Conservation (phyloP, 2,888 invertebrate species). For the Chrysolina americana region DNA sequence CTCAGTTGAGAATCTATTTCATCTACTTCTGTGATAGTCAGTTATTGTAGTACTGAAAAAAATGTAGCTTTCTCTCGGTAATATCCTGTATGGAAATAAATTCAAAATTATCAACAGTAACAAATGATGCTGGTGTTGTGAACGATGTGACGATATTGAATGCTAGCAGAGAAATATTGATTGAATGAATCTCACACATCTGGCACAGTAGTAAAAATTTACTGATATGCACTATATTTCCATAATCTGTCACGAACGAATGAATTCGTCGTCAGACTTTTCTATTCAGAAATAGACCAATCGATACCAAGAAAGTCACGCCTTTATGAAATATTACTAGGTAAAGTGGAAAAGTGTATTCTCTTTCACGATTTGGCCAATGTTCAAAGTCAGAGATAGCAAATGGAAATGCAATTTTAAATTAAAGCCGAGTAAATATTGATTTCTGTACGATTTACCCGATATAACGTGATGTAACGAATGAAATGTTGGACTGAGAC, state of each 20-base stretch:
- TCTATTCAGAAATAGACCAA: constrained; percentile 31
- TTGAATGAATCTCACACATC: not conserved
- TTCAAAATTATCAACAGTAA: too few species aligned
- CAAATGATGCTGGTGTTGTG: too few species aligned
- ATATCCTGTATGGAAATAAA: too few species aligned
- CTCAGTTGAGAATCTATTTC: too few species aligned
- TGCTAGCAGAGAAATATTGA: not conserved
- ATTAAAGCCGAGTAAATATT: not conserved
- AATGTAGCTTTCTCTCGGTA: too few species aligned
- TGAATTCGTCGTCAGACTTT: constrained; percentile 25
- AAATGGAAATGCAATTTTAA: not conserved
- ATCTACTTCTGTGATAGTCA: too few species aligned
- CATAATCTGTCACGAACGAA: constrained; percentile 33
- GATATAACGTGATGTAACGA: too few species aligned
- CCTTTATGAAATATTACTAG: constrained; percentile 25
- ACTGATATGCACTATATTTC: constrained; percentile 21
- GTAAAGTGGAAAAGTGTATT: not conserved
- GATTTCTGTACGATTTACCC: not conserved
- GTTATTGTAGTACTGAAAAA: too few species aligned
- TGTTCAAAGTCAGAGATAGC: not conserved
- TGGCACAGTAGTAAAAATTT: constrained; percentile 7
- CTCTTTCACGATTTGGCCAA: too few species aligned
- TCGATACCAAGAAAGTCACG: constrained; percentile 26
- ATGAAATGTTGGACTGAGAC: too few species aligned
- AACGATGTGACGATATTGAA: too few species aligned